A percentile compares a stretch with the other conserved stretches of the same genome.
Conservation (phyloP, 2,113 vertebrate genomes). For the Corythaixoides concolor region DNA sequence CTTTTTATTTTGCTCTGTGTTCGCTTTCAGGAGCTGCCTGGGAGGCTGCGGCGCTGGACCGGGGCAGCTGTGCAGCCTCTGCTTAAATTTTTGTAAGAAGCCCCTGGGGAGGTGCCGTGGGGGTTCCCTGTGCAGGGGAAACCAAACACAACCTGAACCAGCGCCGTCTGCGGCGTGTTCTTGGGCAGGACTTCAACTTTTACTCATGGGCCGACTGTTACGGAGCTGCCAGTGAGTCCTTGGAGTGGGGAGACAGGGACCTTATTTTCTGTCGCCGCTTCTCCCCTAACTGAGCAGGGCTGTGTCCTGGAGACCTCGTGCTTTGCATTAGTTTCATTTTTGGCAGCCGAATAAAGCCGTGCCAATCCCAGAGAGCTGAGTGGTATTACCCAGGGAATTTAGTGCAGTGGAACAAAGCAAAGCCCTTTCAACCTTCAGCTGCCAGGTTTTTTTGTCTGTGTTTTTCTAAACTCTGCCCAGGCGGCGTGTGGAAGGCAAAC, state of each 20-base stretch:
- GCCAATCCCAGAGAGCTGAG: slow-evolving; percentile 53
- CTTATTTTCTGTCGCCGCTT: not conserved
- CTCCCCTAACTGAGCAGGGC: not conserved
- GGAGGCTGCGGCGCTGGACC: not conserved
- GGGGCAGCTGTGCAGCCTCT: not conserved
- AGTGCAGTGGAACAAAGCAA: slow-evolving; percentile 58
- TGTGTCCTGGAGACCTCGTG: slow-evolving; percentile 48
- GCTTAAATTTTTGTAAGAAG: not conserved
- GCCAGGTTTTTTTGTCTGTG: slow-evolving; percentile 45
- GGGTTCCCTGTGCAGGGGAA: not conserved
- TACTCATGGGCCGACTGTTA: rapidly evolving
- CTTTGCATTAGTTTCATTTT: slow-evolving; percentile 67
- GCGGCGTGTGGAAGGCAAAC: slow-evolving; percentile 49
- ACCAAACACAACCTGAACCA: not conserved
- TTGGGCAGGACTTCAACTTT: not conserved
- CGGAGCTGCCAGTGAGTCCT: rapidly evolving
- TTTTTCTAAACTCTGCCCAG: slow-evolving; percentile 47
- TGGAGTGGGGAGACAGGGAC: not conserved
- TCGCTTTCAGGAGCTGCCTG: not conserved
- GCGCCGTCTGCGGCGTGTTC: not conserved
- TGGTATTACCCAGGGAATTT: slow-evolving; percentile 58
- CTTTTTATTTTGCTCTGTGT: not conserved
- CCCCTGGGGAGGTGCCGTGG: not conserved
- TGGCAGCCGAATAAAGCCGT: slow-evolving; percentile 61
- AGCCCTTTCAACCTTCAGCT: slow-evolving; percentile 58